Conservation (phyloP, 2,797 vertebrate genomes). For the Aulostomus chinensis region DNA sequence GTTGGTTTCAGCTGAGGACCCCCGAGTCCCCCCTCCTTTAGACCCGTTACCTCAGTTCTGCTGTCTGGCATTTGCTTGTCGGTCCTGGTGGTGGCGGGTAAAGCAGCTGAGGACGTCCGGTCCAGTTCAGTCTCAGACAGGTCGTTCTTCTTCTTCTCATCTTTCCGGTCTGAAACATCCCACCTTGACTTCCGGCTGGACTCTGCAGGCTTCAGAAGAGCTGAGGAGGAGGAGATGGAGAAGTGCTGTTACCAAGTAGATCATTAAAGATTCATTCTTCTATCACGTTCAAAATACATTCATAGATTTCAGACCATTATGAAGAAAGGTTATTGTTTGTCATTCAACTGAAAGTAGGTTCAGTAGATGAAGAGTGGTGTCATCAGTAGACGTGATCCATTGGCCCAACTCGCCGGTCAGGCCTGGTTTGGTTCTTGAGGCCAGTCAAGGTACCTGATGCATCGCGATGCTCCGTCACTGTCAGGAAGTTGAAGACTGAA, state of each 20-base stretch:
- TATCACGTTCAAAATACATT: no score
- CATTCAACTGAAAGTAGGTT: no score
- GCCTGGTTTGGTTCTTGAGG: no score
- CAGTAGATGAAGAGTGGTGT: no score
- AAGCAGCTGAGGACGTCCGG: neutral
- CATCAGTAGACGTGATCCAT: no score
- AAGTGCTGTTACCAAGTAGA: no score
- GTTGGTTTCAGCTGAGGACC: no score
- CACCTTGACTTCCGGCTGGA: conserved; percentile 86
- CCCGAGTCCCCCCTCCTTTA: no score
- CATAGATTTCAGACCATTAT: no score
- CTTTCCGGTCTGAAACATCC: conserved; percentile 83
- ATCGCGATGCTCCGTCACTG: conserved; percentile 71
- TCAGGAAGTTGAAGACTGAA: conserved; percentile 96
- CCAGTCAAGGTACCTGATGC: conserved; percentile 55
- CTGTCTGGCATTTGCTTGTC: neutral
- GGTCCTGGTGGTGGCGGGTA: neutral
- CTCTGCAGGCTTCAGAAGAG: conserved; percentile 64
- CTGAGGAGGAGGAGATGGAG: conserved; percentile 21
- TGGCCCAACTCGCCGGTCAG: no score
- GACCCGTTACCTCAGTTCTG: conserved; percentile 3
- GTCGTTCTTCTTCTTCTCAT: conserved; percentile 68
- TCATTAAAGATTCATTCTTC: no score
- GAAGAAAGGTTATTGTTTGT: no score
- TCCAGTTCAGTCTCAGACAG: conserved; percentile 63